A percentile compares a stretch with the other conserved stretches of the same genome.
phyloP scores from a whole-genome alignment of 2,797 vertebrate species.

The Adelosebastes latens region DNA sequence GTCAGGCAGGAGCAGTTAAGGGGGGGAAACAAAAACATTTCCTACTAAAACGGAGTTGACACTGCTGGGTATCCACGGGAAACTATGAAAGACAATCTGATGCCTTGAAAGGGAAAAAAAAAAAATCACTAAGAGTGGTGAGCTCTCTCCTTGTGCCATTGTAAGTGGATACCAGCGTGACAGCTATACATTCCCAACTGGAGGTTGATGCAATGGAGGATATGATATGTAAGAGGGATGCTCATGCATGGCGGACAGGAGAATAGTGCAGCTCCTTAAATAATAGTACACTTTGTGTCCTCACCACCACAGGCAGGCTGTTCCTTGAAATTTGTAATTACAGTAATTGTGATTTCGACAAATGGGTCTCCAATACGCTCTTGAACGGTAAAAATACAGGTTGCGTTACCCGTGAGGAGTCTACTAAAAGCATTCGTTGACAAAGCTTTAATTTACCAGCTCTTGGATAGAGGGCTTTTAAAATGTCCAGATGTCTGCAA shows the following conservation, averaged over 20 bases:
- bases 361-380: constrained; percentile 68
- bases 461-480: constrained; percentile 26
- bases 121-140: neutral
- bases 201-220: constrained; percentile 37
- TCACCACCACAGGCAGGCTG: constrained; percentile 61
- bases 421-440: constrained; percentile 52
- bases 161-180: constrained; percentile 26
- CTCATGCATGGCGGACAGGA: constrained; percentile 44
- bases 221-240: constrained; percentile 18
- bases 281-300: constrained; percentile 69
- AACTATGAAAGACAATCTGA: constrained; percentile 44
- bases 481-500: constrained; percentile 20
- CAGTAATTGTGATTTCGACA: constrained; percentile 77
- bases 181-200: constrained; percentile 39
- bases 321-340: constrained; percentile 82
- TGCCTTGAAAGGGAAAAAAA: constrained; percentile 11
- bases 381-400: constrained; percentile 70
- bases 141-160: neutral
- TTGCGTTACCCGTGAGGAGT: constrained; percentile 59
- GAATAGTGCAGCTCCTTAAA: constrained; percentile 54
- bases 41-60: constrained; percentile 58
- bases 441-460: constrained; percentile 64
- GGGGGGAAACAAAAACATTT: constrained; percentile 64
- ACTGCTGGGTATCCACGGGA: constrained; percentile 23
- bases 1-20: constrained; percentile 58